phyloP scores from a whole-genome alignment of 2,888 invertebrate species.

The Diaperis boleti region DNA sequence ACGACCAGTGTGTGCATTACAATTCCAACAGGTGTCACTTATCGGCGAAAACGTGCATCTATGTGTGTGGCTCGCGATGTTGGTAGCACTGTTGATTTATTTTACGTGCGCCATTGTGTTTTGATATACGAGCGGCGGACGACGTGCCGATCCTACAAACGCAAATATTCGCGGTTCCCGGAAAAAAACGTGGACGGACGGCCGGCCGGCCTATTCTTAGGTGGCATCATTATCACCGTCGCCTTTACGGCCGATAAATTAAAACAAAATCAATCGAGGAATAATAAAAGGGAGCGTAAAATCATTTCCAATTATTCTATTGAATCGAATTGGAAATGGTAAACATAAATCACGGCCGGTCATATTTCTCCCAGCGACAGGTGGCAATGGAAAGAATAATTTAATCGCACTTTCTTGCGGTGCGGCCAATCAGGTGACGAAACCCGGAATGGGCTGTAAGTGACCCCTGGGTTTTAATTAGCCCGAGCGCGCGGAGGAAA shows the following conservation, averaged over 20 bases:
- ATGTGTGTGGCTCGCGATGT: slow-evolving; percentile 32
- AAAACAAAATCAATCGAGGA: slow-evolving; percentile 34
- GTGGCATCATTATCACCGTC: slow-evolving; percentile 26
- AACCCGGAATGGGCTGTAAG: no score
- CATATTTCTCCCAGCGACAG: slow-evolving; percentile 41
- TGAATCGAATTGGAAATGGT: slow-evolving; percentile 41
- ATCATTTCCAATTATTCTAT: slow-evolving; percentile 43
- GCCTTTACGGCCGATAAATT: slow-evolving; percentile 27
- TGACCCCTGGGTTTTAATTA: no score
- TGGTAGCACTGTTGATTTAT: slow-evolving; percentile 39
- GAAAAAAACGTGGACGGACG: slow-evolving; percentile 4
- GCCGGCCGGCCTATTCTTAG: slow-evolving; percentile 1
- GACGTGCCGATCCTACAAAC: slow-evolving; percentile 25
- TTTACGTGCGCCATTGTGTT: slow-evolving; percentile 33
- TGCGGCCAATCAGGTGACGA: no score
- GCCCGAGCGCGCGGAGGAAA: not conserved
- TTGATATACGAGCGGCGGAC: slow-evolving; percentile 20
- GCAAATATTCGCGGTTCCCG: slow-evolving; percentile 28
- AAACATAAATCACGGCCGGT: slow-evolving; percentile 37
- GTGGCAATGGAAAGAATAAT: slow-evolving; percentile 39
- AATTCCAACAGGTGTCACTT: slow-evolving; percentile 49
- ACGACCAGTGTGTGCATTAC: no score
- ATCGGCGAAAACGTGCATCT: slow-evolving; percentile 42
- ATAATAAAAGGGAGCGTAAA: slow-evolving; percentile 42
- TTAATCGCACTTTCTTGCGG: no score